Evolutionary conservation across 2,113 vertebrate species (phyloP).

Genomic region (Vulpes vulpes): DNA sequence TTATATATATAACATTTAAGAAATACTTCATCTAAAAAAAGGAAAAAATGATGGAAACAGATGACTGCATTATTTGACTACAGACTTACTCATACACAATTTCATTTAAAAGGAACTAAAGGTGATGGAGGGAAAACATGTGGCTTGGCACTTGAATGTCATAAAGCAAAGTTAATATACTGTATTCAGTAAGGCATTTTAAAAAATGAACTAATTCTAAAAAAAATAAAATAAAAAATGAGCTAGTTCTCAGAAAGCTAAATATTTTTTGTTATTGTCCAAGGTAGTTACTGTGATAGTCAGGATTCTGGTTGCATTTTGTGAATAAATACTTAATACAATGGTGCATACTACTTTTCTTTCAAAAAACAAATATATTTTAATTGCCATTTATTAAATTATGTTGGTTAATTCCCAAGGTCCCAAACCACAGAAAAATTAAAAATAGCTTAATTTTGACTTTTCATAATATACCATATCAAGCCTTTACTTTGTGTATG

Average conservation of each 20-base stretch:
- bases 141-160: conserved; percentile 74
- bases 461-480: conserved; percentile 37
- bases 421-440: conserved; percentile 51
- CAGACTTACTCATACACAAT: conserved; percentile 80
- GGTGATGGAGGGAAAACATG: conserved; percentile 66
- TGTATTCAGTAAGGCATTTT: conserved; percentile 63
- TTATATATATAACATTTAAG: conserved; percentile 64
- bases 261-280: conserved; percentile 40
- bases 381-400: conserved; percentile 48
- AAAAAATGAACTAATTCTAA: conserved; percentile 28
- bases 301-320: conserved; percentile 57
- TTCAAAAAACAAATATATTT: conserved; percentile 45
- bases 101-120: conserved; percentile 75
- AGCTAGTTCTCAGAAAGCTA: conserved; percentile 53
- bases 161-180: conserved; percentile 67
- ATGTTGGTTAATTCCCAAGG: conserved; percentile 6
- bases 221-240: conserved; percentile 63
- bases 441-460: conserved; percentile 65
- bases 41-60: conserved; percentile 77
- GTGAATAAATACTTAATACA: conserved; percentile 45
- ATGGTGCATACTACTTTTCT: conserved; percentile 33
- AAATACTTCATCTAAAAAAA: conserved; percentile 65
- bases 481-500: conserved; percentile 14
- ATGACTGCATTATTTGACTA: conserved; percentile 81
- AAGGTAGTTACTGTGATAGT: conserved; percentile 49